phyloP scores from a whole-genome alignment of 1,140 invertebrate genomes.

The Hylaeus anthracinus region DNA sequence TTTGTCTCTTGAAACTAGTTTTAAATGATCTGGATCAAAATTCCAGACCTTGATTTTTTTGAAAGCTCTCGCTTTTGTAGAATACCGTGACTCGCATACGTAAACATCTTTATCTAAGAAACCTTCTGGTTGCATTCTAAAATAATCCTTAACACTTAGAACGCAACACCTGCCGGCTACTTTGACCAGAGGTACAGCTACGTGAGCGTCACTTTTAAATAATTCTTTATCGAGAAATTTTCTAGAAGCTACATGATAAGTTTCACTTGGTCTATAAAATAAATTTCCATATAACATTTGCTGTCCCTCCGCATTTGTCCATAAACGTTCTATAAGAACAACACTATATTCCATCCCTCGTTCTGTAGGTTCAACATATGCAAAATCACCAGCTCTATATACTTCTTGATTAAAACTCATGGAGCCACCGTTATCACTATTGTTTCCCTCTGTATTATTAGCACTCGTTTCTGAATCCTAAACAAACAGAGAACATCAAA shows the following conservation, averaged over 20 bases:
- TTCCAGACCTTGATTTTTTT: slow-evolving; percentile 98
- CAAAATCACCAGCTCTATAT: slow-evolving; percentile 93
- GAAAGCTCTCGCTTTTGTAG: slow-evolving; percentile 90
- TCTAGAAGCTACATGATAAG: slow-evolving; percentile 96
- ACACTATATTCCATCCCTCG: slow-evolving; percentile 92
- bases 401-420: slow-evolving; percentile 88
- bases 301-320: slow-evolving; percentile 91
- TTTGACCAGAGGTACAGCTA: slow-evolving; percentile 91
- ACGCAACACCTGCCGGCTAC: slow-evolving; percentile 96
- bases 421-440: slow-evolving; percentile 78
- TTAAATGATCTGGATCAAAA: slow-evolving; percentile 84
- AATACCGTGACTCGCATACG: slow-evolving; percentile 98
- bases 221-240: slow-evolving; percentile 98
- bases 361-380: slow-evolving; percentile 91
- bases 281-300: slow-evolving; percentile 94
- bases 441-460: slow-evolving; percentile 58
- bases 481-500: slow-evolving; percentile 21
- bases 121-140: slow-evolving; percentile 92
- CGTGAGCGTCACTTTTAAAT: slow-evolving; percentile 95
- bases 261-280: slow-evolving; percentile 91
- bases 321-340: slow-evolving; percentile 92
- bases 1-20: slow-evolving; percentile 86
- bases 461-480: slow-evolving; percentile 68
- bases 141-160: slow-evolving; percentile 97
- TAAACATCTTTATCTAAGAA: slow-evolving; percentile 97